phyloP scores from a whole-genome alignment of 1,140 invertebrate species.

The Latrodectus geometricus region DNA sequence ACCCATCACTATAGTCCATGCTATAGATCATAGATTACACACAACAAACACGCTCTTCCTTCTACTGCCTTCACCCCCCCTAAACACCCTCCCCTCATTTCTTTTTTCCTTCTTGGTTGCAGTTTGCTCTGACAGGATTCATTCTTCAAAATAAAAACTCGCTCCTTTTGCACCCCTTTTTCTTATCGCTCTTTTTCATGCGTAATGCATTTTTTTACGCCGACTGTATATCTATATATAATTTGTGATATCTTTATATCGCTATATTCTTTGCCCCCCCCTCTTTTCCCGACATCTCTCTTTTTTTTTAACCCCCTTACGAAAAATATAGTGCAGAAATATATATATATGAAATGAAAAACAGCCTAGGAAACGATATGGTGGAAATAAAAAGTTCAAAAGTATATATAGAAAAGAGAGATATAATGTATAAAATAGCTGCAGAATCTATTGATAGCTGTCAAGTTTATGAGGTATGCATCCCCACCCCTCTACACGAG shows the following conservation, averaged over 20 bases:
- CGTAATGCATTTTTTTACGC: conserved; percentile 37
- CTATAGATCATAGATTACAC: conserved; percentile 56
- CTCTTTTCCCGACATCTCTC: neutral
- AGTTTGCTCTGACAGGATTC: conserved; percentile 49
- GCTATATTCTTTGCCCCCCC: neutral
- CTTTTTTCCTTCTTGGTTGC: conserved; percentile 22
- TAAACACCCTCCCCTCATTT: neutral
- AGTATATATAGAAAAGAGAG: neutral
- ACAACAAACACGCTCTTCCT: conserved; percentile 47
- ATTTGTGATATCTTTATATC: conserved; percentile 32
- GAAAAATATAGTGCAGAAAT: conserved; percentile 9
- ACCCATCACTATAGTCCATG: conserved; percentile 43
- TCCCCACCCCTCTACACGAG: neutral
- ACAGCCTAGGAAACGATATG: conserved; percentile 21
- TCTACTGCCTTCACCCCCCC: neutral
- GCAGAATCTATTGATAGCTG: conserved; percentile 14
- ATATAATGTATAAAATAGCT: conserved; percentile 27
- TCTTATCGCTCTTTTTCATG: conserved; percentile 3
- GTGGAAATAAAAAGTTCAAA: neutral
- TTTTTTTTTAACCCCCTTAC: neutral
- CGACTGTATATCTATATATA: conserved; percentile 14
- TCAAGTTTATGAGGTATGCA: conserved; percentile 22
- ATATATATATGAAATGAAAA: conserved; percentile 31
- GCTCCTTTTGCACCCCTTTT: neutral
- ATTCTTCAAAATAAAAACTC: conserved; percentile 54